Evolutionary conservation across 2,113 vertebrate genomes (phyloP).

Genomic region (Chrysemys picta): DNA sequence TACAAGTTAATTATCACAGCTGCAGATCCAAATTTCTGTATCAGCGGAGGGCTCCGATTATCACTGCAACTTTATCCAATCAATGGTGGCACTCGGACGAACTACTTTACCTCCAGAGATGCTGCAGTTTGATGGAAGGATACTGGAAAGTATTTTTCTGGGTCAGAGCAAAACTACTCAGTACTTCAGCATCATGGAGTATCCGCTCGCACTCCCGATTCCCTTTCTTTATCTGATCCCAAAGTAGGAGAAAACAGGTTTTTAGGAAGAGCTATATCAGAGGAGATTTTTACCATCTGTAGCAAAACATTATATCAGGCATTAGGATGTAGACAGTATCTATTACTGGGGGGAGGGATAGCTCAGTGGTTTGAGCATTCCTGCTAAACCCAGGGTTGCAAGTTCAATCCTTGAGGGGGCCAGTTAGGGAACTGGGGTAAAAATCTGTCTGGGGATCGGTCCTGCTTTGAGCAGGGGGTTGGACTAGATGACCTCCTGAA

Average conservation of each 20-base stretch:
- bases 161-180: slow-evolving; percentile 86
- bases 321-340: background rate
- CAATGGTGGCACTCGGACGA: accelerated
- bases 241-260: background rate
- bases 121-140: slow-evolving; percentile 83
- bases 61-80: background rate
- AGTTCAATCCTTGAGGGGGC: too few relatives aligned
- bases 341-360: too few relatives aligned
- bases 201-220: slow-evolving; percentile 92
- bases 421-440: too few relatives aligned
- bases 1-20: too few relatives aligned
- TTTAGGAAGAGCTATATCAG: background rate
- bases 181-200: slow-evolving; percentile 89
- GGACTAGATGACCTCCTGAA: too few relatives aligned
- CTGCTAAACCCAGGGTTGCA: too few relatives aligned
- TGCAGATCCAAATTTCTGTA: too few relatives aligned
- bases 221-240: slow-evolving; percentile 88
- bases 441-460: too few relatives aligned
- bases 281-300: background rate
- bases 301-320: background rate
- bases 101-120: slow-evolving; percentile 88
- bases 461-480: too few relatives aligned
- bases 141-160: slow-evolving; percentile 79
- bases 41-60: too few relatives aligned
- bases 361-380: too few relatives aligned